Evolutionary conservation across 2,797 vertebrate species (phyloP).

Genomic region (Scyliorhinus canicula): DNA sequence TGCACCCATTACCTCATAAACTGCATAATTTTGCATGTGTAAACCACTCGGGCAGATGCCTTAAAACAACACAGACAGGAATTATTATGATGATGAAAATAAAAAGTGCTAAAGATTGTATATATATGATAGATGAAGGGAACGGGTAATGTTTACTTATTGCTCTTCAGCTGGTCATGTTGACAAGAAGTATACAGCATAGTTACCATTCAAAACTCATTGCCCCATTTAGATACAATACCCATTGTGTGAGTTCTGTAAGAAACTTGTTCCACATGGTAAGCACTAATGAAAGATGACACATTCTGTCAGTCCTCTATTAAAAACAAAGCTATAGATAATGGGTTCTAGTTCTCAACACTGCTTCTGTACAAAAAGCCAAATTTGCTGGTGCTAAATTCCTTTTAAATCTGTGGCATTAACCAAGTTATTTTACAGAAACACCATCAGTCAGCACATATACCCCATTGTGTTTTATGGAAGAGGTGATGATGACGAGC

Average conservation of each 20-base stretch:
- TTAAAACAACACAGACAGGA: neutral
- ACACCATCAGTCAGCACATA: neutral
- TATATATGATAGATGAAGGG: no score
- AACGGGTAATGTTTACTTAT: neutral
- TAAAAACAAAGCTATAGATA: neutral
- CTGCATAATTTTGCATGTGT: neutral
- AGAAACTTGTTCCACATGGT: neutral
- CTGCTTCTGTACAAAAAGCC: neutral
- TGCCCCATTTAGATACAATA: neutral
- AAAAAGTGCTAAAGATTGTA: neutral
- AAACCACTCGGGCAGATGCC: neutral
- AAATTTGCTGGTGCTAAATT: neutral
- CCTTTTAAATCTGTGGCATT: neutral
- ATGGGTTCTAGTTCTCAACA: neutral
- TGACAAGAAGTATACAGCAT: neutral
- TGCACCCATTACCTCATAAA: neutral
- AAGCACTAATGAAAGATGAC: neutral
- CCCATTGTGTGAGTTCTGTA: neutral
- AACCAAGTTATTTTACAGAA: neutral
- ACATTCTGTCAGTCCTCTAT: neutral
- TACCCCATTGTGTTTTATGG: neutral
- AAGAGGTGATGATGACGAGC: neutral
- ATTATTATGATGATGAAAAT: neutral
- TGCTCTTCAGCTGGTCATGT: neutral
- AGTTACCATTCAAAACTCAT: neutral